These are phyloP conservation scores for Eciton burchellii DNA, from an alignment of 1,140 invertebrate species.

Conservation along the genomic window DNA sequence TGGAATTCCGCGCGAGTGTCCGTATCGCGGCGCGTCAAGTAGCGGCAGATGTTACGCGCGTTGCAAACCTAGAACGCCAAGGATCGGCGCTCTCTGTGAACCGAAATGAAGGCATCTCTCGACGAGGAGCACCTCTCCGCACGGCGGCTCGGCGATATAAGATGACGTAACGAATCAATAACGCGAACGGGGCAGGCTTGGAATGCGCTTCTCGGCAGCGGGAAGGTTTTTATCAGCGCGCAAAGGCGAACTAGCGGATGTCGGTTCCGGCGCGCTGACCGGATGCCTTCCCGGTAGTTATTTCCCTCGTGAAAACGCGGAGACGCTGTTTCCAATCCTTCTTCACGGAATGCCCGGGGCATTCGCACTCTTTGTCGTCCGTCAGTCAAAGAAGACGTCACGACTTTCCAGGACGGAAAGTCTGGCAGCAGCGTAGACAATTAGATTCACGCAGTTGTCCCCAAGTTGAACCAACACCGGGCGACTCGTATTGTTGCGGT, in stretches of 20 bases:
- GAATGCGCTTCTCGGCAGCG: no score
- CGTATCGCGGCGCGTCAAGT: slow-evolving; percentile 8
- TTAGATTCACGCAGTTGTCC: slow-evolving; percentile 80
- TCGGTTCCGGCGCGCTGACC: no score
- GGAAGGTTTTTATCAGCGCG: neutral
- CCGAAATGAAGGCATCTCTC: neutral
- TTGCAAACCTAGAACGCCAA: slow-evolving; percentile 4
- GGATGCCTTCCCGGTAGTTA: neutral
- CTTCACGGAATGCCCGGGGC: slow-evolving; percentile 45
- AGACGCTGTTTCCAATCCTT: slow-evolving; percentile 67
- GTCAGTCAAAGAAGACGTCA: slow-evolving; percentile 73
- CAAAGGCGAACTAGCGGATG: neutral
- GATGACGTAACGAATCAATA: slow-evolving; percentile 3
- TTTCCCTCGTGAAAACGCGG: neutral
- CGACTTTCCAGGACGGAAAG: slow-evolving; percentile 41
- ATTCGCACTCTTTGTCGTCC: slow-evolving; percentile 55
- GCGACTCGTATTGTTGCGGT: slow-evolving; percentile 65
- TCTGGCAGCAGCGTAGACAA: slow-evolving; percentile 71
- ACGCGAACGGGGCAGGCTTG: neutral
- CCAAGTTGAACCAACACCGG: slow-evolving; percentile 79
- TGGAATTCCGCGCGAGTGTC: slow-evolving; percentile 38
- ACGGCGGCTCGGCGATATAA: no score
- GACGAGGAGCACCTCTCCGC: no score
- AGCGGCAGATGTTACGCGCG: slow-evolving; percentile 32
- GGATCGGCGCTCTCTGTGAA: neutral